A percentile compares a stretch with the other conserved stretches of the same genome.
Evolutionary conservation across 2,797 vertebrate genomes (phyloP).

Genomic region (Thalassophryne amazonica): DNA sequence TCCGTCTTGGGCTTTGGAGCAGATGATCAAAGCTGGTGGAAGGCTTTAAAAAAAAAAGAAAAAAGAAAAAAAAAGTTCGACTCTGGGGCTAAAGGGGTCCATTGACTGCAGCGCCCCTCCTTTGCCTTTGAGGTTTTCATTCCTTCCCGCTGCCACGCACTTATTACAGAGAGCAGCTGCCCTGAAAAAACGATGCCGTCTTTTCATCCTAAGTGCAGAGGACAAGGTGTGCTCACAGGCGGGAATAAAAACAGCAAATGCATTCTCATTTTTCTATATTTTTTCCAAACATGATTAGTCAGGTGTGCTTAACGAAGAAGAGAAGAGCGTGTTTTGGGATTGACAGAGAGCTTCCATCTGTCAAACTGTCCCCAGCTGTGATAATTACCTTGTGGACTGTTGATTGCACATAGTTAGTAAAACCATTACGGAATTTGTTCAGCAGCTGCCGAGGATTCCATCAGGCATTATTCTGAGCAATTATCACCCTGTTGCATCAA

Average conservation of each 20-base stretch:
- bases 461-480: no score
- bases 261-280: constrained; percentile 3
- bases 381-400: constrained; percentile 8
- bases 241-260: background rate
- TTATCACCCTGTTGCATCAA: no score
- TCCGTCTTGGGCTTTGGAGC: constrained; percentile 24
- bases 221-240: constrained; percentile 16
- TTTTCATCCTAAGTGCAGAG: constrained; percentile 43
- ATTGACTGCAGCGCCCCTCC: constrained; percentile 37
- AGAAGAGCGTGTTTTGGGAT: background rate
- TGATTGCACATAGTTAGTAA: constrained; percentile 17
- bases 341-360: background rate
- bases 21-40: constrained; percentile 63
- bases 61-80: no score
- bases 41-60: no score
- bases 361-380: constrained; percentile 17
- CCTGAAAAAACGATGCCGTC: constrained; percentile 22
- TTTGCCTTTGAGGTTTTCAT: constrained; percentile 53
- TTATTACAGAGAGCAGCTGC: constrained; percentile 53
- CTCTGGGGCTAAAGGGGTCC: constrained; percentile 31
- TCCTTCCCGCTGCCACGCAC: constrained; percentile 26
- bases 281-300: constrained; percentile 19
- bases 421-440: constrained; percentile 29
- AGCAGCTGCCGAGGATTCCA: no score
- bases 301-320: background rate